Evolutionary conservation across 2,888 invertebrate species (phyloP), one percentile per base, ranked within the genome.

Genomic region (Tiliacea aurago): DNA sequence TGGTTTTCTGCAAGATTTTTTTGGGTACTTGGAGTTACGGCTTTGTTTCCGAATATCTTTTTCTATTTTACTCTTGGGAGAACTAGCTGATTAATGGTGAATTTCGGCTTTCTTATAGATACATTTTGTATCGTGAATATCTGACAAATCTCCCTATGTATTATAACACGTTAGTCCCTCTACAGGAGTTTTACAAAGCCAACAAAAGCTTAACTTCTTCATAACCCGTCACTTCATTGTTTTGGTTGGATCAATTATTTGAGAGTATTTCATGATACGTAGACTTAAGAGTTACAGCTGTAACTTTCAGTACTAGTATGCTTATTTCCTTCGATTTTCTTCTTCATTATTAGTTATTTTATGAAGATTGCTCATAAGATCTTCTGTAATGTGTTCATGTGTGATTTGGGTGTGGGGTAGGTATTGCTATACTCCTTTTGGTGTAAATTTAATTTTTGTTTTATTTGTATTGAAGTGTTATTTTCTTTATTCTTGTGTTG

Each of bases 1-100:
- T 56, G 59, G 33, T 59, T 69, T 23, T 75, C 67, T 65, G 18
- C 20, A 41, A 63, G 68, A 23, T 43, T 59, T 63, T n/a, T n/a
- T 45, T 72, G 23, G 23, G 23, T 1, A 23, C 51, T 73, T n/a
- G 28, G 13, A 15, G 28, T 15, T 33, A 28, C 1, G n/a, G n/a
- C n/a, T n/a, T n/a, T 33, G 2, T 47, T 18, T 6, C 6, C n/a
- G n/a, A 55, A 4, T 28, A 9, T 18, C 9, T 58, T 15, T n/a
- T 33, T n/a, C 6, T 51, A n/a, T 37, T n/a, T 33, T 15, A 47
- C 9, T 47, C 0, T 47, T 33, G 9, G 33, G 3, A n/a, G 10
- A 63, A 63, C 5, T 62, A 62, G 15, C 9, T 5, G n/a, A 15
- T 47, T 28, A 18, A 4, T 47, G 20, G 2, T 49, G n/a, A n/a